Evolutionary conservation across 2,113 vertebrate species (phyloP), one percentile per base, ranked within the genome.

Genomic region (Calonectris borealis): DNA sequence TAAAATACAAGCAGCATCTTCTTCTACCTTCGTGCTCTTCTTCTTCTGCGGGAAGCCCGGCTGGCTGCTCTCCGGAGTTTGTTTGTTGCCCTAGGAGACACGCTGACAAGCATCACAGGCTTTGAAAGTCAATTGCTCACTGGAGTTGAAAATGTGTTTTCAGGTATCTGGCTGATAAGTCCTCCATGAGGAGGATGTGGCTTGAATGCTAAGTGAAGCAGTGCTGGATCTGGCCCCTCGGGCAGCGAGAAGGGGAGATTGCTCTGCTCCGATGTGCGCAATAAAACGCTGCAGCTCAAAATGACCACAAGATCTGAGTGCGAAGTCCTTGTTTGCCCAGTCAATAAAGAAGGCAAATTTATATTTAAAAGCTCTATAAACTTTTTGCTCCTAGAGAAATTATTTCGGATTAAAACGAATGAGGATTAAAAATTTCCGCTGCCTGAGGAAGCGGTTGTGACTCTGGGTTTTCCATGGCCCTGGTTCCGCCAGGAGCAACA

Each of bases 111-210:
- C 88, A 94, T 95, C 97, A 92, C 61, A 54, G 89, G 93, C 95
- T 97, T 76, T 85, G 94, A 88, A 65, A 96, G 97, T 95, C 95
- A 87, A 98, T 98, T 97, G 98, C 96, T 98, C 96, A 36, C 95
- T 92, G 91, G 97, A 98, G 98, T 96, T 58, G 96, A 97, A 98
- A 98, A 97, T 96, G 93, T 97, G 97, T 98, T 98, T 98, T 98
- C 97, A 98, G 98, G 98, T 98, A 96, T 97, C 95, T 92, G 96
- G 90, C 94, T 97, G 97, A 97, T 97, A 96, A 97, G 94, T 76
- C 94, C 98, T 88, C 97, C 95, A 57, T 9, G 91, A 97, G 97
- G 52, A 96, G 84, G 91, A 94, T 49, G 93, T n/a, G 65, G 77
- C 87, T 91, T n/a, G 95, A 93, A 91, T 90, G 94, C 65, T 69